Base-by-base conservation (phyloP, 1,140 invertebrate genomes). In the Solenopsis fugax region DNA sequence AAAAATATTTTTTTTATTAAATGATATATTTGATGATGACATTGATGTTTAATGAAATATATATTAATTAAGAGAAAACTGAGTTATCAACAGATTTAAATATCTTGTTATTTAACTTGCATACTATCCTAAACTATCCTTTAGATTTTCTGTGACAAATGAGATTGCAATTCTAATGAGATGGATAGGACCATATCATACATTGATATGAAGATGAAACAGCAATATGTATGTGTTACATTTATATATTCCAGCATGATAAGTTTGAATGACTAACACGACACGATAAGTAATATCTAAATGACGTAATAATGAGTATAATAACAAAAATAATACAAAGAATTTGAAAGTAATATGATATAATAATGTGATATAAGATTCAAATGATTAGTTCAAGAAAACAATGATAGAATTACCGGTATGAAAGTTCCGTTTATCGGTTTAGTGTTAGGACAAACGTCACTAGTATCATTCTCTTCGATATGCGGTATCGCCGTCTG, bases 401-500 rank as follows among this genome's bases (percentile, higher is more conserved):
- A 37, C 13, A 29, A 41, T 1, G 67, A 45, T 56, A 4, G 12
- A 95, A 95, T 96, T 93, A 97, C 96, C 73, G 95, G 92, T 88
- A 96, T 96, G 81, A 94, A 94, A 87, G 96, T 96, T 64, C 90
- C 95, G 93, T 97, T 97, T 75, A 95, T 93, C 54, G 93, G 88
- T 91, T 93, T 93, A 4, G 73, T 85, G n/a, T 95, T 91, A 6
- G 95, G 95, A 91, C 97, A 97, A 0, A 96, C 96, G 93, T 97
- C 97, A 82, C 96, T 94, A 3, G 96, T 96, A 56, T 94, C 93
- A 45, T 95, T 95, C 71, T 96, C 95, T 62, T 96, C 96, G 69
- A 95, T 93, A 82, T 95, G 95, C 21, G 96, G 94, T 62, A 97
- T 96, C 2, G 96, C 96, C 29, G 97, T 97, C 78, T 97, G 96